Evolutionary conservation across 2,888 invertebrate species (phyloP).

Genomic region (Napeogenes sylphis): DNA sequence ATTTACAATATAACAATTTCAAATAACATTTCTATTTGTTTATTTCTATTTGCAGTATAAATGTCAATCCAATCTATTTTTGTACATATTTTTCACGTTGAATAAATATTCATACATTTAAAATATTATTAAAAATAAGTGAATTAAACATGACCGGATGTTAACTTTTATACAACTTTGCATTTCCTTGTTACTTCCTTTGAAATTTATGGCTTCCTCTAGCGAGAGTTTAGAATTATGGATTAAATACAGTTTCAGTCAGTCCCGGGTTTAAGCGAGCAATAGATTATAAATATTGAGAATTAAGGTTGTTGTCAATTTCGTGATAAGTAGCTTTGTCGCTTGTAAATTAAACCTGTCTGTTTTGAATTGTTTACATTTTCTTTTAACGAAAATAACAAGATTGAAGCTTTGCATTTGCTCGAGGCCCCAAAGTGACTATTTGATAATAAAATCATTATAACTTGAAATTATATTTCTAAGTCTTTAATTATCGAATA

Average conservation of each 20-base stretch:
- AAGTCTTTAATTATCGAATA: too few species aligned
- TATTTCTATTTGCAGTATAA: neutral
- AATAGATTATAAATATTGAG: constrained; percentile 16
- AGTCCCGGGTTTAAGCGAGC: neutral
- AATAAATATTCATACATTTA: neutral
- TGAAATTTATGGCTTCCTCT: constrained; percentile 50
- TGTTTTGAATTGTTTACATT: too few species aligned
- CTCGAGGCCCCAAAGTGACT: too few species aligned
- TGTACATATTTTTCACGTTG: neutral
- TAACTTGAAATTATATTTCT: too few species aligned
- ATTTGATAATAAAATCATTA: too few species aligned
- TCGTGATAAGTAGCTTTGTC: neutral
- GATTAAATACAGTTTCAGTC: constrained; percentile 13
- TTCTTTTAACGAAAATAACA: too few species aligned
- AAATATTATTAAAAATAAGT: neutral
- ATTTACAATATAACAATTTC: constrained; percentile 10
- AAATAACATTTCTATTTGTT: constrained; percentile 10
- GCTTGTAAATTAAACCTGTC: neutral
- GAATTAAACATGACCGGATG: neutral
- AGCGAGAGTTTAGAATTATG: constrained; percentile 27
- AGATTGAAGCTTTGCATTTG: too few species aligned
- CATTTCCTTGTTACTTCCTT: constrained; percentile 48
- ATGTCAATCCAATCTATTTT: neutral
- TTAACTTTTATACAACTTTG: constrained; percentile 40
- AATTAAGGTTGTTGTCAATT: neutral